These are phyloP conservation scores for Paratrypauchen microcephalus DNA, from an alignment of 2,797 vertebrate genomes.

Conservation along the genomic window DNA sequence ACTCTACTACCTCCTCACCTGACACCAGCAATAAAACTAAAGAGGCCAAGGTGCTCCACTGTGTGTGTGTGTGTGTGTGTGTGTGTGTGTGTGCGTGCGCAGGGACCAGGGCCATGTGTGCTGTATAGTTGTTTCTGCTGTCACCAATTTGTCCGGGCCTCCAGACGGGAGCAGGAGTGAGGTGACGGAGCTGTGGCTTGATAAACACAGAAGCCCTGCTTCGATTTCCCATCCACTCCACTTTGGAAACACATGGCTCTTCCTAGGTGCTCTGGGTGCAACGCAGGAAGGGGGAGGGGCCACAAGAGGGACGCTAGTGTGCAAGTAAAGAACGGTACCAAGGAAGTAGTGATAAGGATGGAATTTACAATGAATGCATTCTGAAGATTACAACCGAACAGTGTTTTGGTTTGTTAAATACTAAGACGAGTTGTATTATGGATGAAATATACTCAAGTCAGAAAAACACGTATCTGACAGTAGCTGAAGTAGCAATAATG, in stretches of 20 bases:
- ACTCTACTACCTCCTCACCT: slow-evolving; percentile 78
- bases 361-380: slow-evolving; percentile 19
- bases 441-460: not conserved
- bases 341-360: slow-evolving; percentile 17
- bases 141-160: slow-evolving; percentile 74
- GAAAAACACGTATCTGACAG: slow-evolving; percentile 67
- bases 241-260: slow-evolving; percentile 85
- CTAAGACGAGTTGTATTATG: not conserved
- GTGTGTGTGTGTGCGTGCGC: slow-evolving; percentile 18
- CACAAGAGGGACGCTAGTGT: slow-evolving; percentile 43
- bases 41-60: slow-evolving; percentile 61
- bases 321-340: slow-evolving; percentile 43
- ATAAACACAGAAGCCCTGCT: slow-evolving; percentile 84
- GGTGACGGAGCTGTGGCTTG: slow-evolving; percentile 84
- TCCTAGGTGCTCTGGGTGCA: slow-evolving; percentile 63
- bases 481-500: slow-evolving; percentile 47
- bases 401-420: not conserved
- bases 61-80: slow-evolving; percentile 37
- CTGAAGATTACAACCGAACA: not conserved
- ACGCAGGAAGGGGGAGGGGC: slow-evolving; percentile 40
- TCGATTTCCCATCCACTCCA: slow-evolving; percentile 82
- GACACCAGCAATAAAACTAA: slow-evolving; percentile 85
- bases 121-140: slow-evolving; percentile 73
- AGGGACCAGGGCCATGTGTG: slow-evolving; percentile 57
- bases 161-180: slow-evolving; percentile 74